These are phyloP conservation scores for Alauda arvensis DNA, from an alignment of 2,797 vertebrate genomes.

Conservation along the genomic window DNA sequence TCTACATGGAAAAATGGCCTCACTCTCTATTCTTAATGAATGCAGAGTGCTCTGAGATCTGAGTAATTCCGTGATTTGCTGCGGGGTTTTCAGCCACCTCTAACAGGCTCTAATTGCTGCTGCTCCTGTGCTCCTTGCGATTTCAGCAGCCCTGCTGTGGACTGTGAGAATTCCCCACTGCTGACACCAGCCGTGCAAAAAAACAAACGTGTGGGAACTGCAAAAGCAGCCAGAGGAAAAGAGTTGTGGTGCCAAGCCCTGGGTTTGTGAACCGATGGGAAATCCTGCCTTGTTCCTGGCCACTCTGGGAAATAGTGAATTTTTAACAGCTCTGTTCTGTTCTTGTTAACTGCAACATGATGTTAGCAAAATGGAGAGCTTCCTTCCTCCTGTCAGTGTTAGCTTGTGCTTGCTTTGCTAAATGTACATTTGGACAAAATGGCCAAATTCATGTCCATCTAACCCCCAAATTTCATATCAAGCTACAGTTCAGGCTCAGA, in stretches of 20 bases:
- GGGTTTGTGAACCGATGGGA: not conserved
- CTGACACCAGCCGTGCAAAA: not conserved
- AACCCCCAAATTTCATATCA: not conserved
- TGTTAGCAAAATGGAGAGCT: not conserved
- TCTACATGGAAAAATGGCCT: not conserved
- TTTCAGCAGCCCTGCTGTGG: not conserved
- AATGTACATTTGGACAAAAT: not conserved
- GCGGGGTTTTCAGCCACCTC: not conserved
- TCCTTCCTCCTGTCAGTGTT: not conserved
- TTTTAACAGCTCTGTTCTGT: not conserved
- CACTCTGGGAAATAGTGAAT: not conserved
- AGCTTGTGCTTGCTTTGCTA: not conserved
- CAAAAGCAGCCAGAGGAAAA: not conserved
- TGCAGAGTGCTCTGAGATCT: not conserved
- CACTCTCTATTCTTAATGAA: not conserved
- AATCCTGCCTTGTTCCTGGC: not conserved
- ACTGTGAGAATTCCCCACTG: not conserved
- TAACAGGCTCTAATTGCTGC: not conserved
- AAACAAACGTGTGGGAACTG: not conserved
- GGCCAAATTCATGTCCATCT: not conserved
- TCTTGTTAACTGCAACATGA: not conserved
- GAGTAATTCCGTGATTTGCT: not conserved
- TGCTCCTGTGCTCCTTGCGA: not conserved
- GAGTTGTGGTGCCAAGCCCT: not conserved
- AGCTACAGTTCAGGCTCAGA: not conserved